phyloP scores from a whole-genome alignment of 2,113 vertebrate genomes.

The Myotis yumanensis region DNA sequence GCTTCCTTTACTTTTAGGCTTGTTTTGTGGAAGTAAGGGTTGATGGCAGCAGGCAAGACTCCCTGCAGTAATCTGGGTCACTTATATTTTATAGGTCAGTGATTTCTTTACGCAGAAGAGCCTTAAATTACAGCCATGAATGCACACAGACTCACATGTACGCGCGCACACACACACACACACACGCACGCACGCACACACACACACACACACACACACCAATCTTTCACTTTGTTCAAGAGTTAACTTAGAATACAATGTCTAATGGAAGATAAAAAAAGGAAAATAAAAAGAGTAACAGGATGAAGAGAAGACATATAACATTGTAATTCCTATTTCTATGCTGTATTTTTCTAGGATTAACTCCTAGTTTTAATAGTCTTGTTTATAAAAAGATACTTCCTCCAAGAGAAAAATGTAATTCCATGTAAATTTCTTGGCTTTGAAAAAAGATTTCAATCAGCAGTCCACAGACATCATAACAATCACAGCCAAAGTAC shows the following conservation, averaged over 20 bases:
- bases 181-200: neutral
- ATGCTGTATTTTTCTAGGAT: neutral
- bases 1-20: neutral
- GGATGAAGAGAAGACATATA: neutral
- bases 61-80: neutral
- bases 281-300: slow-evolving; percentile 45
- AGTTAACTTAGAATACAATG: neutral
- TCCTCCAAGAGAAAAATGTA: neutral
- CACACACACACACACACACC: fast-evolving
- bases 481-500: neutral
- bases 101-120: neutral
- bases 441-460: neutral
- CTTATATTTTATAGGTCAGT: slow-evolving; percentile 43
- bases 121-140: neutral
- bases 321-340: neutral
- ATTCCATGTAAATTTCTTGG: neutral
- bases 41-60: neutral
- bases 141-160: neutral
- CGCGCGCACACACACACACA: neutral
- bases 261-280: neutral
- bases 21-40: neutral
- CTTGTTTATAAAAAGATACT: neutral
- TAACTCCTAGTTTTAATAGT: neutral
- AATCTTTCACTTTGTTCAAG: neutral
- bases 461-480: neutral